phyloP scores from a whole-genome alignment of 2,113 vertebrate species.

The Lamprologus speciosus region DNA sequence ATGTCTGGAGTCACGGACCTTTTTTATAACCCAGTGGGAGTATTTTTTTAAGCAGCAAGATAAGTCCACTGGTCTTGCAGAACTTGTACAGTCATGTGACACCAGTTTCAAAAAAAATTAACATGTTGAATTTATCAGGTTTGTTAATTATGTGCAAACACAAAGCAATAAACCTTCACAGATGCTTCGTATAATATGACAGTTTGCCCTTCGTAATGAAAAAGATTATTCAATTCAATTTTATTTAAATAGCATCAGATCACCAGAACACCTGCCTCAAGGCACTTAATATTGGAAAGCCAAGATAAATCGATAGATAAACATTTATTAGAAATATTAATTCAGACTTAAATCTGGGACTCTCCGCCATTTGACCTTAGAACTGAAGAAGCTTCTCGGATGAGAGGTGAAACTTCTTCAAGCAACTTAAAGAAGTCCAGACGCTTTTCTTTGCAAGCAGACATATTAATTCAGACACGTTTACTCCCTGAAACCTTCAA shows the following conservation, averaged over 20 bases:
- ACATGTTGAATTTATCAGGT: background rate
- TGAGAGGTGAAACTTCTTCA: background rate
- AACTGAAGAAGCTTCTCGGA: background rate
- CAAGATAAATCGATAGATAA: background rate
- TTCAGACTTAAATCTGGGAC: background rate
- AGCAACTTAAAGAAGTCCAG: background rate
- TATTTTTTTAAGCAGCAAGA: background rate
- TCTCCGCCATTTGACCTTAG: background rate
- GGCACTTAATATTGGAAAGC: background rate
- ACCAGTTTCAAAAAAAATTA: background rate
- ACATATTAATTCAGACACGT: background rate
- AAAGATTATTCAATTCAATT: background rate
- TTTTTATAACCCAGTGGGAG: background rate
- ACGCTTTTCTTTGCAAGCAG: background rate
- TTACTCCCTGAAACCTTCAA: background rate
- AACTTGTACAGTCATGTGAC: background rate
- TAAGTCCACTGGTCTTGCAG: background rate
- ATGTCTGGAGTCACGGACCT: fast-evolving
- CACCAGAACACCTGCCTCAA: background rate
- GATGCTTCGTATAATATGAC: background rate
- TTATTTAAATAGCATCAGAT: background rate
- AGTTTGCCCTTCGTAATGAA: background rate
- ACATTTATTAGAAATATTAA: background rate
- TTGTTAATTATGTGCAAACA: background rate
- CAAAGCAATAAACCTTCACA: background rate